phyloP scores from a whole-genome alignment of 2,113 vertebrate genomes.

The Origma solitaria region DNA sequence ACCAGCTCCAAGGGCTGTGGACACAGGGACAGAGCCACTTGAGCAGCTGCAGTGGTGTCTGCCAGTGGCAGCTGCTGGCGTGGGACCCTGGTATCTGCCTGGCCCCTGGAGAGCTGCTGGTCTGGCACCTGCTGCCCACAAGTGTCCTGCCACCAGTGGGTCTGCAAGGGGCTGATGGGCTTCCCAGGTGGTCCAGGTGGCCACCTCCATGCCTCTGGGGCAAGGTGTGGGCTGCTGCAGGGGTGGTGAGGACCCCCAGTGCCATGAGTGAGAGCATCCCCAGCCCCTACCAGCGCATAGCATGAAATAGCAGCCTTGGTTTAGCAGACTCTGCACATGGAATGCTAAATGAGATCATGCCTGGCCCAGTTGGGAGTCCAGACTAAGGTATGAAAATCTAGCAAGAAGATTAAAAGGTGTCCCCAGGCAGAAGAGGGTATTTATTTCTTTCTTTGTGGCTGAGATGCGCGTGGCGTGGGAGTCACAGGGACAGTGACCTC shows the following conservation, averaged over 20 bases:
- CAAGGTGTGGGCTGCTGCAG: neutral
- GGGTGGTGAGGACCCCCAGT: neutral
- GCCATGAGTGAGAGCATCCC: neutral
- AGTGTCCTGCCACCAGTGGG: neutral
- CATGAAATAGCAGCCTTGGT: neutral
- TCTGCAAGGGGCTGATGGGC: neutral
- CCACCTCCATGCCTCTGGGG: neutral
- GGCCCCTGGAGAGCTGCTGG: neutral
- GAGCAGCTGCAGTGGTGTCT: neutral
- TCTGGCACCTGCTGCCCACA: neutral
- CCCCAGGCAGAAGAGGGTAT: conserved; percentile 37
- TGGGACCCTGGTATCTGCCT: neutral
- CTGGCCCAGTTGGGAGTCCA: neutral
- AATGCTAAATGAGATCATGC: conserved; percentile 7
- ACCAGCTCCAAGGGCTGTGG: neutral
- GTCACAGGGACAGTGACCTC: neutral
- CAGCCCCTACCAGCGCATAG: neutral
- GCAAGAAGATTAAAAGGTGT: conserved; percentile 65
- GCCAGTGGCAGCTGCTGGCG: neutral
- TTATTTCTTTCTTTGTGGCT: conserved; percentile 27
- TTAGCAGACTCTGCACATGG: neutral
- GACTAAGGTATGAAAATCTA: conserved; percentile 23
- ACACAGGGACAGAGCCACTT: accelerated
- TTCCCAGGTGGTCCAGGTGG: neutral
- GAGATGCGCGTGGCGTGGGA: neutral